Conservation (phyloP, 2,888 invertebrate species). For the Antheraea yamamai region DNA sequence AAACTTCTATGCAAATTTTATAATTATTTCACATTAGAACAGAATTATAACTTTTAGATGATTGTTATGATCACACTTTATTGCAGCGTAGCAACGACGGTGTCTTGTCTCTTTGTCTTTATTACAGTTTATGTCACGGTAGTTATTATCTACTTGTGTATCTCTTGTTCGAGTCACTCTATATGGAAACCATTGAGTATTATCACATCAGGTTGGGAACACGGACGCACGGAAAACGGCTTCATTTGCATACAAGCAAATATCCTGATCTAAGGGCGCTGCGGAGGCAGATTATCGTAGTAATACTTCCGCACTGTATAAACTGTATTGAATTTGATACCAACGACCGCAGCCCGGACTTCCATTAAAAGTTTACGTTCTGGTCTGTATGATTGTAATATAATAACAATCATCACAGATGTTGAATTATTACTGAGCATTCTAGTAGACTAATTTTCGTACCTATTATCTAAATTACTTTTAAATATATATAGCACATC, state of each 20-base stretch:
- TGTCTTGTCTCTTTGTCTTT: slow-evolving; percentile 72
- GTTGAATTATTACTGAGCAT: slow-evolving; percentile 14
- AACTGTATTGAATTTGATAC: slow-evolving; percentile 69
- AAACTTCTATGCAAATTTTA: slow-evolving; percentile 41
- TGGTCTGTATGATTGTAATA: slow-evolving; percentile 74
- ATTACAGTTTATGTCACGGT: slow-evolving; percentile 63
- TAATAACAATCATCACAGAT: slow-evolving; percentile 64
- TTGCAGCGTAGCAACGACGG: slow-evolving; percentile 45
- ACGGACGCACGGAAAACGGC: slow-evolving; percentile 74
- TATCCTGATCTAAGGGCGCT: slow-evolving; percentile 72
- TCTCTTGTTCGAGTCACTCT: slow-evolving; percentile 74
- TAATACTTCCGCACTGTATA: slow-evolving; percentile 66
- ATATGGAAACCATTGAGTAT: slow-evolving; percentile 73
- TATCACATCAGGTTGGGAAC: slow-evolving; percentile 74
- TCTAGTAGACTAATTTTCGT: slow-evolving; percentile 9
- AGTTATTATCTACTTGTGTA: slow-evolving; percentile 75
- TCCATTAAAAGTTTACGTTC: slow-evolving; percentile 69
- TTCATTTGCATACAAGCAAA: slow-evolving; percentile 79
- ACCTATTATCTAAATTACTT: background rate
- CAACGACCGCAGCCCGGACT: slow-evolving; percentile 58
- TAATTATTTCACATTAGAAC: slow-evolving; percentile 41
- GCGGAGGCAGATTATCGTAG: slow-evolving; percentile 66
- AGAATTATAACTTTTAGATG: slow-evolving; percentile 43
- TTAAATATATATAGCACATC: background rate
- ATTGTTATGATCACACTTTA: slow-evolving; percentile 45